These are phyloP conservation scores for Conus ventricosus DNA, from an alignment of 1,140 invertebrate species.

Conservation along the genomic window DNA sequence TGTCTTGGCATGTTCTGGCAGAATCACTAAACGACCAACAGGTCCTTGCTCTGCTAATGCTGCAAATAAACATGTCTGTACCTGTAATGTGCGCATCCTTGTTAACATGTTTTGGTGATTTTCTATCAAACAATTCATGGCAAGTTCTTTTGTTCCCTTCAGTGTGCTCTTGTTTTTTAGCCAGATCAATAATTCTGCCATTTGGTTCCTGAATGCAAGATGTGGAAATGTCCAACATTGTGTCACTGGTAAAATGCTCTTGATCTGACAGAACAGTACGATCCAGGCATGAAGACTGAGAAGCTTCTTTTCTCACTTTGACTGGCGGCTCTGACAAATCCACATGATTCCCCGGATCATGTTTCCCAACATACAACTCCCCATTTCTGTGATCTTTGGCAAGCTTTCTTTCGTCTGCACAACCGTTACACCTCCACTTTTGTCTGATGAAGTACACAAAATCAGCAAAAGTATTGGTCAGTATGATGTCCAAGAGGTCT, in stretches of 20 bases:
- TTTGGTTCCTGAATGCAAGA: too few relatives aligned
- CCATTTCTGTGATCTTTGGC: not conserved
- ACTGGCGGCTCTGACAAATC: not conserved
- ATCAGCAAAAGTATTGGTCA: conserved; percentile 61
- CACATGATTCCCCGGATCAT: not conserved
- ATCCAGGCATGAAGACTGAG: not conserved
- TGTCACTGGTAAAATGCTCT: not conserved
- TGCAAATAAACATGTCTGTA: not conserved
- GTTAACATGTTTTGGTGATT: not conserved
- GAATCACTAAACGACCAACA: not conserved
- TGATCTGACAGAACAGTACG: not conserved
- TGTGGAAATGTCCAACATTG: not conserved
- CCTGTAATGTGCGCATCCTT: not conserved
- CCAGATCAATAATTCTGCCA: not conserved
- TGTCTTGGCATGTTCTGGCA: not conserved
- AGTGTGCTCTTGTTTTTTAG: not conserved
- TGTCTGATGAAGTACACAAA: conserved; percentile 22
- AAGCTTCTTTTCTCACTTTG: not conserved
- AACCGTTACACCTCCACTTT: not conserved
- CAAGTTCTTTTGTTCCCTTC: not conserved
- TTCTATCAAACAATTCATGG: not conserved
- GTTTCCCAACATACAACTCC: not conserved
- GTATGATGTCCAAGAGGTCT: conserved; percentile 64
- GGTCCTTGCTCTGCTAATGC: not conserved
- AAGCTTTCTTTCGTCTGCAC: not conserved